Evolutionary conservation across 2,888 invertebrate genomes (phyloP).

Genomic region (Phaedon cochleariae): DNA sequence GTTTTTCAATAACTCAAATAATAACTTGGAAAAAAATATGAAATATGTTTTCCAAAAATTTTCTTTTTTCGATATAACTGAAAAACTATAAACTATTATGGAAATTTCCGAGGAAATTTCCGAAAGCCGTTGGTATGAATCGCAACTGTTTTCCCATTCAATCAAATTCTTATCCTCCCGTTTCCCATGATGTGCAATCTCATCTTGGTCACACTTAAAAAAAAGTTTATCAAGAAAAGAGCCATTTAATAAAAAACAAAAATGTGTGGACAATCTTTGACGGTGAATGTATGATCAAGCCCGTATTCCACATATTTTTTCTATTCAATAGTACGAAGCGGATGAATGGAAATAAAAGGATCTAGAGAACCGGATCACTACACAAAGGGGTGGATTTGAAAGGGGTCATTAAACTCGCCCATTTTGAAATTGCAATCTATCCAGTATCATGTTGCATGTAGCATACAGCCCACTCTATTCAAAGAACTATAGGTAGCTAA

Average conservation of each 20-base stretch:
- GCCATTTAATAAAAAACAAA: slow-evolving; percentile 19
- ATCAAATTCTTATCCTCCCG: no score
- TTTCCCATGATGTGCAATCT: no score
- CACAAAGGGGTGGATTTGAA: slow-evolving; percentile 26
- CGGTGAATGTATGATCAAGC: background rate
- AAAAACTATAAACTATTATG: no score
- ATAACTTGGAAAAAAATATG: no score
- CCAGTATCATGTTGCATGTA: slow-evolving; percentile 10
- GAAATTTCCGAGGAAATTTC: no score
- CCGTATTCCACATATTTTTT: background rate
- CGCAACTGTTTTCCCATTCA: no score
- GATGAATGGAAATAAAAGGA: slow-evolving; percentile 18
- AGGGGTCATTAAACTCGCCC: slow-evolving; percentile 27
- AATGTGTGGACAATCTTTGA: slow-evolving; percentile 14
- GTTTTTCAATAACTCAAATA: no score
- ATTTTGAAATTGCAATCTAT: slow-evolving; percentile 17
- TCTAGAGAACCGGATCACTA: slow-evolving; percentile 32
- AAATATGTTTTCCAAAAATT: no score
- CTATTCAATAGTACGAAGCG: background rate
- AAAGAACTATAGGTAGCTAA: background rate
- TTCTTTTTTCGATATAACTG: no score
- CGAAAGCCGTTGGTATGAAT: no score
- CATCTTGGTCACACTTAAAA: no score
- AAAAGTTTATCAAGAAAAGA: no score
- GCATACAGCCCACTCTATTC: background rate